These are phyloP conservation scores for Zygothrica quintamaculata DNA, from an alignment of 2,888 invertebrate genomes.

Conservation along the genomic window DNA sequence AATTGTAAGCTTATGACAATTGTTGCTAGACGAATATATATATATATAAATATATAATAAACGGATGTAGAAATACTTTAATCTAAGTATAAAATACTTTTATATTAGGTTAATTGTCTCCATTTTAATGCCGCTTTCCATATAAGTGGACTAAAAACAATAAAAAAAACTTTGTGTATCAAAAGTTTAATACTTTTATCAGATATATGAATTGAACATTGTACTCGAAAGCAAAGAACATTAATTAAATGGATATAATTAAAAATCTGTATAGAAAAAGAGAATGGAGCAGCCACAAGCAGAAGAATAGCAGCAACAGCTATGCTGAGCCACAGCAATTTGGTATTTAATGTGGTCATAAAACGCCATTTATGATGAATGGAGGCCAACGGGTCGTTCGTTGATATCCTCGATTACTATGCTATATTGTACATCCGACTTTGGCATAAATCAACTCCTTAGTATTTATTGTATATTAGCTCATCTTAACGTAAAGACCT, in stretches of 20 bases:
- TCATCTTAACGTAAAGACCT: conserved; percentile 29
- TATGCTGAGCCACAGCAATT: conserved; percentile 17
- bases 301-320: conserved; percentile 5
- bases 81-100: no score
- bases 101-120: no score
- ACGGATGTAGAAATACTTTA: no score
- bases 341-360: conserved; percentile 35
- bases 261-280: background rate
- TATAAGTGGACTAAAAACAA: no score
- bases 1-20: no score
- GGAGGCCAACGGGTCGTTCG: conserved; percentile 14
- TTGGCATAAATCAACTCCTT: conserved; percentile 43
- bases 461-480: conserved; percentile 49
- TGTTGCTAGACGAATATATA: no score
- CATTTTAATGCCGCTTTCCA: no score
- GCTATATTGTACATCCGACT: background rate
- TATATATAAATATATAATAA: no score
- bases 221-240: no score
- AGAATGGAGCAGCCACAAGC: background rate
- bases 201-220: no score
- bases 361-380: conserved; percentile 36
- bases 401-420: background rate
- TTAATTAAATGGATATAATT: conserved; percentile 33
- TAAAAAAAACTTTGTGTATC: no score
- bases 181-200: no score